Evolutionary conservation across 2,797 vertebrate genomes (phyloP).

Genomic region (Bucorvus abyssinicus): DNA sequence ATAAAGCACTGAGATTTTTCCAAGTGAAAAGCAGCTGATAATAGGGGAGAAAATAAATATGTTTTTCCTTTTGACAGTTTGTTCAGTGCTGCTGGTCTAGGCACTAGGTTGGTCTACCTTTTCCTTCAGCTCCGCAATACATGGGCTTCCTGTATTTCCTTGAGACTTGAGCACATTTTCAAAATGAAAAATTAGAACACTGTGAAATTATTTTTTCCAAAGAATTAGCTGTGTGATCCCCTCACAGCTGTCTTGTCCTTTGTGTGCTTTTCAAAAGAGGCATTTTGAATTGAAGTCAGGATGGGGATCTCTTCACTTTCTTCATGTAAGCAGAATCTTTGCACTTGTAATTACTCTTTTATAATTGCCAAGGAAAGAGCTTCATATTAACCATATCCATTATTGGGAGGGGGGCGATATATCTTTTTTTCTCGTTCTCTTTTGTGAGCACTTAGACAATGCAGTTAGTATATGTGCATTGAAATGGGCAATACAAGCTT

Average conservation of each 20-base stretch:
- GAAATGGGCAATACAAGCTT: not conserved
- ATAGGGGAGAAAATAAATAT: not conserved
- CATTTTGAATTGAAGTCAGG: not conserved
- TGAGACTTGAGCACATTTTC: not conserved
- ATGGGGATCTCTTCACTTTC: not conserved
- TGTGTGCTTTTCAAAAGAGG: not conserved
- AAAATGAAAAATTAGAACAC: not conserved
- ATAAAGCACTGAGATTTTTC: not conserved
- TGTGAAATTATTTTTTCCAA: not conserved
- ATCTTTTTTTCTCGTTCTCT: rapidly evolving
- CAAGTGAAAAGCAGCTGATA: not conserved
- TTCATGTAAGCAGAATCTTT: not conserved
- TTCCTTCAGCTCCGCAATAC: not conserved
- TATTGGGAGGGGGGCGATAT: no score
- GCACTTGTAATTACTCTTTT: not conserved
- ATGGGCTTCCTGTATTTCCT: not conserved
- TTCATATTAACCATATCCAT: not conserved
- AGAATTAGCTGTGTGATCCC: not conserved
- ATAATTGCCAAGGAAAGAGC: not conserved
- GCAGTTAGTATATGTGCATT: not conserved
- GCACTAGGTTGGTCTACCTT: not conserved
- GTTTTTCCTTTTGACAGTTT: not conserved
- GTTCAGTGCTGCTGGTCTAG: not conserved
- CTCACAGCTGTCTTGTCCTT: not conserved
- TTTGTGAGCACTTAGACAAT: not conserved